A percentile compares a stretch with the other conserved stretches of the same genome.
phyloP scores from a whole-genome alignment of 1,140 invertebrate genomes.

The Zaprionus gabonicus region DNA sequence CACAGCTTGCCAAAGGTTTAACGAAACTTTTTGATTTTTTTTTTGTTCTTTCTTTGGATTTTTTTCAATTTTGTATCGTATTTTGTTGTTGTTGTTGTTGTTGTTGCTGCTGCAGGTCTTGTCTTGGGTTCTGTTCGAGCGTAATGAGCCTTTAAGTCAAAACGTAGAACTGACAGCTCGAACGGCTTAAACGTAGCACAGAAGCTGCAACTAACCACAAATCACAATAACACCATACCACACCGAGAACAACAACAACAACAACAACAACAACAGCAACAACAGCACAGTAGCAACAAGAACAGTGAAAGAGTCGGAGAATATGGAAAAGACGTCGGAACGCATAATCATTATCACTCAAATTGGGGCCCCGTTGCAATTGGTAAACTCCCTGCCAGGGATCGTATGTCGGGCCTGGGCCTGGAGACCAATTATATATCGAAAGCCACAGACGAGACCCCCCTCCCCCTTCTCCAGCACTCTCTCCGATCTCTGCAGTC shows the following conservation, averaged over 20 bases:
- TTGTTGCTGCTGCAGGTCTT: slow-evolving; percentile 9
- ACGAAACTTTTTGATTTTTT: slow-evolving; percentile 52
- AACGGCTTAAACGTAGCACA: slow-evolving; percentile 79
- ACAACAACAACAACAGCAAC: slow-evolving; percentile 4
- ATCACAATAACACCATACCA: slow-evolving; percentile 69
- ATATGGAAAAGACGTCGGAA: slow-evolving; percentile 66
- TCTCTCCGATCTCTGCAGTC: background rate
- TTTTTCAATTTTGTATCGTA: slow-evolving; percentile 14
- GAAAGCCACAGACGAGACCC: slow-evolving; percentile 58
- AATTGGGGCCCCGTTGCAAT: slow-evolving; percentile 67
- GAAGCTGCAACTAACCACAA: slow-evolving; percentile 80
- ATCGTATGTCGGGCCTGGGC: background rate
- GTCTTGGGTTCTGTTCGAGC: slow-evolving; percentile 10
- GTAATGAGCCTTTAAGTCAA: slow-evolving; percentile 80
- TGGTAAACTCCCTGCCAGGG: slow-evolving; percentile 26
- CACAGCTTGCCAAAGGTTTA: slow-evolving; percentile 72
- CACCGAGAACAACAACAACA: slow-evolving; percentile 20
- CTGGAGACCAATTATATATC: slow-evolving; percentile 68
- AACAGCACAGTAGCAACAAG: slow-evolving; percentile 18
- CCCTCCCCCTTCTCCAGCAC: background rate
- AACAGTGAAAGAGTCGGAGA: slow-evolving; percentile 16
- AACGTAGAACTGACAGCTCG: slow-evolving; percentile 76
- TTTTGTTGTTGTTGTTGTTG: background rate
- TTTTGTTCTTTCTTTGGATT: background rate
- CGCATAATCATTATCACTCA: slow-evolving; percentile 80